Evolutionary conservation across 2,113 vertebrate species (phyloP).

Genomic region (Scomber colias): DNA sequence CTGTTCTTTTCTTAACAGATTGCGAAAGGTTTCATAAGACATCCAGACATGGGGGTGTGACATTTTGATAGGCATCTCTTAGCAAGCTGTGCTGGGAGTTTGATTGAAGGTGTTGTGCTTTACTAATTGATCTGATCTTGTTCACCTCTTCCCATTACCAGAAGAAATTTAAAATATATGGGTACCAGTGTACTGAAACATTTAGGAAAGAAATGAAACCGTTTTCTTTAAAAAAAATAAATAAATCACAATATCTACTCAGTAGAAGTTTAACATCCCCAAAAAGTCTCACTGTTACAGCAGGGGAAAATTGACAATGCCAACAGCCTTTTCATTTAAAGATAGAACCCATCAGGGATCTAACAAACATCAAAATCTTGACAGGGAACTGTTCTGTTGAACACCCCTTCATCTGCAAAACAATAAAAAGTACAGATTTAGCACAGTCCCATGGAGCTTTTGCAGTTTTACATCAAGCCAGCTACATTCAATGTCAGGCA

Average conservation of each 20-base stretch:
- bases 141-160: not conserved
- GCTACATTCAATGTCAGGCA: conserved; percentile 12
- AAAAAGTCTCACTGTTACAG: conserved; percentile 24
- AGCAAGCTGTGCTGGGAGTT: not conserved
- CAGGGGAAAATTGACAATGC: conserved; percentile 42
- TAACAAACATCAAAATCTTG: conserved; percentile 37
- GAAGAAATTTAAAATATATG: conserved; percentile 6
- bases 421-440: conserved; percentile 45
- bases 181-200: not conserved
- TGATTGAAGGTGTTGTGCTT: not conserved
- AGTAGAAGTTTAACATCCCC: conserved; percentile 37
- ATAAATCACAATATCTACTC: conserved; percentile 29
- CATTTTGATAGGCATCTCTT: conserved; percentile 48
- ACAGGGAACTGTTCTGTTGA: conserved; percentile 41
- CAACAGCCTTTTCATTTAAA: conserved; percentile 51
- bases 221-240: conserved; percentile 18
- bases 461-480: conserved; percentile 20
- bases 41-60: not conserved
- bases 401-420: conserved; percentile 39
- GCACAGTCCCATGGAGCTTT: conserved; percentile 24
- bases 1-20: conserved; percentile 27
- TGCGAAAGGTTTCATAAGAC: conserved; percentile 12
- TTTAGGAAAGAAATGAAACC: conserved; percentile 3
- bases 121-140: conserved; percentile 1
- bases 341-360: conserved; percentile 48